phyloP scores from a whole-genome alignment of 2,113 vertebrate genomes.

The Sardina pilchardus region DNA sequence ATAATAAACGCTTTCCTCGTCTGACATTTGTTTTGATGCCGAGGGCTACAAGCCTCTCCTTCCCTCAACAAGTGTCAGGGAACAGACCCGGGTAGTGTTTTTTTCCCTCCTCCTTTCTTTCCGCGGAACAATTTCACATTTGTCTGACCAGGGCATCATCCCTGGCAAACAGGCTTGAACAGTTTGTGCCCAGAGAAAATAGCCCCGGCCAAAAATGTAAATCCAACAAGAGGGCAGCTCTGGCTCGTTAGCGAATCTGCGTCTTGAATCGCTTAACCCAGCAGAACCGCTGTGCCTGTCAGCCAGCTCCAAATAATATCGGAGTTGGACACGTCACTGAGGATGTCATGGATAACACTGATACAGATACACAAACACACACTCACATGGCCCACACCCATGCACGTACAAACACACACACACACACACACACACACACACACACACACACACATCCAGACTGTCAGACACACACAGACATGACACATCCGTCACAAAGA shows the following conservation, averaged over 20 bases:
- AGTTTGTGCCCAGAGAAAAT: constrained; percentile 27
- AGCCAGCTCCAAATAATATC: constrained; percentile 32
- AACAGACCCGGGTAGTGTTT: not conserved
- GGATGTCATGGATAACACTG: constrained; percentile 29
- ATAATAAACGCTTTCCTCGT: not conserved
- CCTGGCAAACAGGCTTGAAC: constrained; percentile 37
- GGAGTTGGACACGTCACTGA: constrained; percentile 23
- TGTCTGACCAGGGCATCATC: constrained; percentile 29
- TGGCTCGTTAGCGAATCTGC: constrained; percentile 48
- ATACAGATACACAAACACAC: constrained; percentile 25
- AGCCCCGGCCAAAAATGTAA: constrained; percentile 25
- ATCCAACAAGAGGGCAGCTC: constrained; percentile 41
- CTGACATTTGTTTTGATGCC: not conserved
- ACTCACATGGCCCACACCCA: not conserved
- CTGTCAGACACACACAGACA: not conserved
- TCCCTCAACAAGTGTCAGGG: constrained; percentile 10
- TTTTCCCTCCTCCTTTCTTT: not conserved
- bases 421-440: not conserved
- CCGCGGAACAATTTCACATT: constrained; percentile 28
- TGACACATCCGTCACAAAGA: not conserved
- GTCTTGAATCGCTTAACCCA: constrained; percentile 48
- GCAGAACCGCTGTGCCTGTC: constrained; percentile 44
- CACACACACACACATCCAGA: not conserved
- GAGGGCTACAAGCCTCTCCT: not conserved
- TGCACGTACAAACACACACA: not conserved